Base-by-base conservation (phyloP, 2,113 vertebrate genomes). In the Crotalus viridis region DNA sequence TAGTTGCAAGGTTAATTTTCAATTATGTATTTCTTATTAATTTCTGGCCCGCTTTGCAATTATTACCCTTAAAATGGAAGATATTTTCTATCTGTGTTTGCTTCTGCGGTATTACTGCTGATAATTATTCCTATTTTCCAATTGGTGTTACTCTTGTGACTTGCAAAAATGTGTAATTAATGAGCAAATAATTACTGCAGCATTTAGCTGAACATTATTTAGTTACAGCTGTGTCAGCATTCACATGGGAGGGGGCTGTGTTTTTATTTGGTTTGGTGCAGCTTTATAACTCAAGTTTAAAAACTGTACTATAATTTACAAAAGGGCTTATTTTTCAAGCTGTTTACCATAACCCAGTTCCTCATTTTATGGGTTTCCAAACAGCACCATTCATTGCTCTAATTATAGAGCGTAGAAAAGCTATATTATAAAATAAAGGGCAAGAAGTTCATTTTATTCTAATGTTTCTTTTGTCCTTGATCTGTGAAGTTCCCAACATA, bases 1-100 rank as follows among this genome's bases (percentile, higher is more conserved):
- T 96, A 97, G 96, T 97, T 97, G 96, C 96, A 96, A 97, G 96
- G 96, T 97, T 97, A 97, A 97, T 97, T 97, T 97, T 97, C 97
- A 97, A 97, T 97, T 97, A 97, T 94, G 95, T 97, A 96, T 97
- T 97, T 97, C 96, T 97, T 97, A 97, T 96, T 97, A 97, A 96
- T 97, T 97, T 96, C 92, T 94, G 93, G 89, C 95, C 94, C 96
- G 95, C 96, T 96, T 96, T 97, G 96, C 94, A 95, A 96, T 97
- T 97, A 97, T 97, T 97, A 97, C 97, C 96, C 97, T 97, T 97
- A 96, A 97, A 97, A 95, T 96, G 96, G 95, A 97, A 97, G 94
- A 95, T 95, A 93, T 94, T 96, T 96, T 91, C 95, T 97, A 96
- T 95, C 94, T 97, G 95, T 96, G 96, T 96, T 85, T 21, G 96